Base-by-base conservation (phyloP, 2,797 vertebrate genomes). In the Champsocephalus gunnari region DNA sequence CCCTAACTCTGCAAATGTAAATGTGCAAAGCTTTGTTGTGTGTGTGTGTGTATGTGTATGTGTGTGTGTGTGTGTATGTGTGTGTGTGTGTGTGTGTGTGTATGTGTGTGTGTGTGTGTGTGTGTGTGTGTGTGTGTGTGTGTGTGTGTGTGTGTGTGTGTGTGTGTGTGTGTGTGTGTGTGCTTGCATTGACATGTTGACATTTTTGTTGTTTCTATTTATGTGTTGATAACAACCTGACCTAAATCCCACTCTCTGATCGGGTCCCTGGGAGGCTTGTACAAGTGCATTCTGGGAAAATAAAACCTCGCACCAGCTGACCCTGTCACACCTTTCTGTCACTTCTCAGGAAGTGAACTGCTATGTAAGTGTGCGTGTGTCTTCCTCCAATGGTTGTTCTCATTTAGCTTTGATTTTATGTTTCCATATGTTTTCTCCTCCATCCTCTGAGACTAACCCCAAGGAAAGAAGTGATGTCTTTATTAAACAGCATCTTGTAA, bases 141-240 rank as follows among this genome's bases (percentile, higher is more conserved):
- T 21, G 14, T 44, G 19, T 45, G 63, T 51, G n/a, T 48, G 14
- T 14, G 47, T 57, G 51, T 61, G 45, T 53, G 41, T 58, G 64
- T 57, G 59, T 28, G 65, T 57, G 19, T 51, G 43, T 51, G 32
- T 70, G 54, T 49, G 5, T 51, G 56, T 69, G 49, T 62, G 49
- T 14, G 16, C 58, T 48, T 64, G 43, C 67, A 61, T n/a, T 63
- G 68, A 76, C 7, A 12, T 61, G 24, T 63, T 86, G 81, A 85
- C 76, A 84, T 85, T 82, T 81, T 50, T 82, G 61, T 85, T 82
- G 69, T 84, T 82, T 86, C 75, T 74, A 82, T 87, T 87, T 84
- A 79, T 81, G 73, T 68, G 51, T 56, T 68, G 78, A 83, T 56
- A 45, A 87, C 82, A 82, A 67, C 75, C 81, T 71, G 80, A 78